phyloP scores from a whole-genome alignment of 1,140 invertebrate genomes.

The Caerostris extrusa region DNA sequence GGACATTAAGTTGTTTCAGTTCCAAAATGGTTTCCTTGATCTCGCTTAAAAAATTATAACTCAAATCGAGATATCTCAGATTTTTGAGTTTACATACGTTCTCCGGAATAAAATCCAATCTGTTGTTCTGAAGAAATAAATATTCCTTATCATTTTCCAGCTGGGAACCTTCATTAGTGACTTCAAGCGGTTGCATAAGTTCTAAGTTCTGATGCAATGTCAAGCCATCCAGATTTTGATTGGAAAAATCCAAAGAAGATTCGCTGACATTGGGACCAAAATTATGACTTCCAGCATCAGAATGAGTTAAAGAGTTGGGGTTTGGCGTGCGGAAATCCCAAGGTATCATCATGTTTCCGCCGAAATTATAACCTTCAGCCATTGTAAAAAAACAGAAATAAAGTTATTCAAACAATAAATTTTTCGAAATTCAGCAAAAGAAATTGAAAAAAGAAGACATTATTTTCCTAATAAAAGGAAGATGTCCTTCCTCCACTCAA shows the following conservation, averaged over 20 bases:
- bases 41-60: slow-evolving; percentile 90
- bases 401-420: background rate
- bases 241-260: slow-evolving; percentile 66
- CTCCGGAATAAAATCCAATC: slow-evolving; percentile 80
- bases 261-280: slow-evolving; percentile 23
- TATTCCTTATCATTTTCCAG: background rate
- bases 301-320: no score
- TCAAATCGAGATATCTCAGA: slow-evolving; percentile 89
- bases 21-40: slow-evolving; percentile 89
- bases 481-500: background rate
- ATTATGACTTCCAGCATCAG: no score
- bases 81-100: slow-evolving; percentile 82
- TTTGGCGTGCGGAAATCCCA: no score
- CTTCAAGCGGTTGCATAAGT: slow-evolving; percentile 36
- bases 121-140: slow-evolving; percentile 79
- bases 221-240: slow-evolving; percentile 66
- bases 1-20: slow-evolving; percentile 86
- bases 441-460: slow-evolving; percentile 32
- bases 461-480: background rate
- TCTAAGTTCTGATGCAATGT: slow-evolving; percentile 60
- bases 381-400: background rate
- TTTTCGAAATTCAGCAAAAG: background rate
- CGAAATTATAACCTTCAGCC: slow-evolving; percentile 42
- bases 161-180: background rate
- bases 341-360: background rate